Evolutionary conservation across 1,140 invertebrate genomes (phyloP).

Genomic region (Harlomillsia oculata): DNA sequence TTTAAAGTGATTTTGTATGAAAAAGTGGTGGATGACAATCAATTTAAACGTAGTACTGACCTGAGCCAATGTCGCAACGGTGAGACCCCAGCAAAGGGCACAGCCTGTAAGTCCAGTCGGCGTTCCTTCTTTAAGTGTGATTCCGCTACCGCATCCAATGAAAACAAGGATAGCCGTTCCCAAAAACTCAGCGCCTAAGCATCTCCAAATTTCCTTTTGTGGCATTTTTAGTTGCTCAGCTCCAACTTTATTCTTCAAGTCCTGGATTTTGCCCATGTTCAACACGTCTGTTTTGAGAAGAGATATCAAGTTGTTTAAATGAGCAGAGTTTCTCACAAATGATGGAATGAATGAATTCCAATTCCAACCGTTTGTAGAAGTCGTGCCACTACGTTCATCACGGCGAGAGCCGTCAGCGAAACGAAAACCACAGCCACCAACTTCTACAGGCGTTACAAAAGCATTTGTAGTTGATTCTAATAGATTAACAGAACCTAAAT

Average conservation of each 20-base stretch:
- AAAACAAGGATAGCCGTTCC: constrained; percentile 79
- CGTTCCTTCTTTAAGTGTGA: not conserved
- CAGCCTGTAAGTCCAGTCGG: not conserved
- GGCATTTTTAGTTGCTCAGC: constrained; percentile 21
- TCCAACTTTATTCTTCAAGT: constrained; percentile 20
- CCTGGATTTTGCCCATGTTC: constrained; percentile 25
- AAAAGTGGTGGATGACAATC: too few relatives aligned
- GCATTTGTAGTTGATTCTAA: too few relatives aligned
- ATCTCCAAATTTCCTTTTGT: constrained; percentile 57
- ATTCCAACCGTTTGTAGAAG: too few relatives aligned
- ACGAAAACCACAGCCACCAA: too few relatives aligned
- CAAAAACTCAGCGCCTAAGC: constrained; percentile 69
- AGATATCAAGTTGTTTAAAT: constrained; percentile 1
- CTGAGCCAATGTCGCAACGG: constrained; percentile 16
- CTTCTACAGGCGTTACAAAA: too few relatives aligned
- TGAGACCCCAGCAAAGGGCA: constrained; percentile 22
- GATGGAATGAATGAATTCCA: too few relatives aligned
- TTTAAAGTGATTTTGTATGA: too few relatives aligned
- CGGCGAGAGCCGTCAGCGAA: too few relatives aligned
- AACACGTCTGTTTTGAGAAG: constrained; percentile 25
- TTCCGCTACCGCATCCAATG: constrained; percentile 60
- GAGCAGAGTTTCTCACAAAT: too few relatives aligned
- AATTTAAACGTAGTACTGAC: too few relatives aligned
- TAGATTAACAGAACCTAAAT: too few relatives aligned
- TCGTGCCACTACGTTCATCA: too few relatives aligned